phyloP scores from a whole-genome alignment of 2,113 vertebrate genomes.

The Toxotes jaculatrix region DNA sequence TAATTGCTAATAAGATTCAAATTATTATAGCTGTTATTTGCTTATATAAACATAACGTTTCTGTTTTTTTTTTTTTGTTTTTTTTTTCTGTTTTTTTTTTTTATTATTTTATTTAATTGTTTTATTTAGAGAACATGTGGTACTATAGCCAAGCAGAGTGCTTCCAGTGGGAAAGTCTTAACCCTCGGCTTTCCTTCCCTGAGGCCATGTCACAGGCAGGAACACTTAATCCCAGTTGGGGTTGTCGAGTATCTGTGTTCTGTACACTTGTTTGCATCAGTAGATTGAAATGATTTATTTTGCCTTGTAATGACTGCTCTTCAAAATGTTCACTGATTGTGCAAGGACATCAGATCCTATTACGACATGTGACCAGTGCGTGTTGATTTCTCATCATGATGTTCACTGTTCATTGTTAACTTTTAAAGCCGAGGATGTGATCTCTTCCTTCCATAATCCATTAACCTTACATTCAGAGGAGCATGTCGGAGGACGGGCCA shows the following conservation, averaged over 20 bases:
- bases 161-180: constrained; percentile 38
- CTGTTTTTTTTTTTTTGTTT: constrained; percentile 2
- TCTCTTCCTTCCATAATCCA: constrained; percentile 3
- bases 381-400: background rate
- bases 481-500: constrained; percentile 7
- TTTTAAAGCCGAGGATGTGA: background rate
- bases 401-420: constrained; percentile 14
- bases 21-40: background rate
- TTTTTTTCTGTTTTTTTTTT: constrained; percentile 6
- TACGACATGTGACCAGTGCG: background rate
- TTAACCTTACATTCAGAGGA: constrained; percentile 42
- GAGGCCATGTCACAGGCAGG: constrained; percentile 9
- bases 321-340: background rate
- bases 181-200: constrained; percentile 26
- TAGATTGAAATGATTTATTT: background rate
- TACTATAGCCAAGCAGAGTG: constrained; percentile 1
- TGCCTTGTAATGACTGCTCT: background rate
- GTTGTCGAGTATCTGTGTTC: background rate
- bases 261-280: background rate
- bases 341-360: background rate
- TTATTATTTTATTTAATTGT: background rate
- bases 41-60: constrained; percentile 9
- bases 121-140: constrained; percentile 1
- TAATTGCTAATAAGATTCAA: background rate
- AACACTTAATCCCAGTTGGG: constrained; percentile 40